Evolutionary conservation across 2,888 invertebrate genomes (phyloP).

Genomic region (Aleiodes testaceus): DNA sequence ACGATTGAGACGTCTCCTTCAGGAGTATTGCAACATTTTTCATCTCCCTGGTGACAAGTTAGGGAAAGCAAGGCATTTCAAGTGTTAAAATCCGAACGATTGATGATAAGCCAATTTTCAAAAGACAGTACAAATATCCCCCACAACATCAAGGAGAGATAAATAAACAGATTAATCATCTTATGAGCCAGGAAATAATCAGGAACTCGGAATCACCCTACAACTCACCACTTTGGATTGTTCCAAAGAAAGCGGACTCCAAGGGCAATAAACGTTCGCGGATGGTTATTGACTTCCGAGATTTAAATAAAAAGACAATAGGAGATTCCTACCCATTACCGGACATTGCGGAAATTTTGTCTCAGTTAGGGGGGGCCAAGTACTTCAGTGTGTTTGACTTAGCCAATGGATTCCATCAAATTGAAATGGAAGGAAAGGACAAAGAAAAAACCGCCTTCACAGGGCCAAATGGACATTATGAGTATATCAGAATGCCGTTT

Average conservation of each 20-base stretch:
- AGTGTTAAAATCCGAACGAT: too few species aligned
- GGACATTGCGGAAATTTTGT: slow-evolving; percentile 51
- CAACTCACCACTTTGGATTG: slow-evolving; percentile 49
- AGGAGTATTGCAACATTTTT: too few species aligned
- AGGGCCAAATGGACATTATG: slow-evolving; percentile 27
- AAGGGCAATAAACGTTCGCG: slow-evolving; percentile 48
- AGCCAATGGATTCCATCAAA: slow-evolving; percentile 36
- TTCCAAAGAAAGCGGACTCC: slow-evolving; percentile 51
- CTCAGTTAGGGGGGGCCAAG: slow-evolving; percentile 48
- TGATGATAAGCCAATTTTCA: too few species aligned
- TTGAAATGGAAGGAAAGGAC: slow-evolving; percentile 4
- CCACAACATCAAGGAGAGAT: neutral
- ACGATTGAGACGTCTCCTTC: too few species aligned
- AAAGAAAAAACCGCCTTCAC: slow-evolving; percentile 36
- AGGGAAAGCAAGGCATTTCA: too few species aligned
- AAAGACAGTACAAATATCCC: neutral
- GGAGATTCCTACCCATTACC: slow-evolving; percentile 52
- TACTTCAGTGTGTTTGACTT: slow-evolving; percentile 47
- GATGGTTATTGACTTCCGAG: slow-evolving; percentile 52
- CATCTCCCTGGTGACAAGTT: too few species aligned
- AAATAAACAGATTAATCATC: neutral
- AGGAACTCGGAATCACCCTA: slow-evolving; percentile 39
- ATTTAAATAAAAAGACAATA: slow-evolving; percentile 52
- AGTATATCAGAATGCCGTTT: slow-evolving; percentile 33
- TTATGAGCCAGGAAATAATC: too few species aligned